These are phyloP conservation scores for Ooceraea biroi DNA, from an alignment of 1,140 invertebrate species.

Conservation along the genomic window DNA sequence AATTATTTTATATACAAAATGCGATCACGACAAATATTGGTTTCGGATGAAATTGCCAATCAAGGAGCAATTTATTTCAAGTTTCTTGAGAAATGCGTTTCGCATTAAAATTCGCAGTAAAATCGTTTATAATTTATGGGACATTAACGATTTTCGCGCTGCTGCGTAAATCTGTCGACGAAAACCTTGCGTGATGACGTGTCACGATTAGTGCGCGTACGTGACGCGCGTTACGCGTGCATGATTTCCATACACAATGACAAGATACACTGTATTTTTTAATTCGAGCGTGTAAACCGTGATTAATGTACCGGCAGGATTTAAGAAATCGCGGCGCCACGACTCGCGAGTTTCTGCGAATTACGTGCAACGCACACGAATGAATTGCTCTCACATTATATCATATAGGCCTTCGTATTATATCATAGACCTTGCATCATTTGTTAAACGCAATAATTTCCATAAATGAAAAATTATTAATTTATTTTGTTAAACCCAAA, in stretches of 20 bases:
- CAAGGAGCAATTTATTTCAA: not conserved
- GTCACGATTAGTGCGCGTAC: not conserved
- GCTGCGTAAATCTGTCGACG: constrained; percentile 6
- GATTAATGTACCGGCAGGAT: constrained; percentile 19
- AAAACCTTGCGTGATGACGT: constrained; percentile 19
- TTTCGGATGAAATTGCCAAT: not conserved
- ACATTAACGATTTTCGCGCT: not conserved
- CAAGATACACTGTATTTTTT: constrained; percentile 44
- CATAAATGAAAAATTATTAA: too few species aligned
- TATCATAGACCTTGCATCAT: not conserved
- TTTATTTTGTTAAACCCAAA: too few species aligned
- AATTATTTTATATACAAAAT: constrained; percentile 1
- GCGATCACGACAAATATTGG: not conserved
- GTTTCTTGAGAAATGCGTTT: not conserved
- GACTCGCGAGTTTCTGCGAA: constrained; percentile 3
- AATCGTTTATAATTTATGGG: not conserved
- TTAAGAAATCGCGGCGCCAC: constrained; percentile 2
- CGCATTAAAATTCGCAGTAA: not conserved
- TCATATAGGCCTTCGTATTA: not conserved
- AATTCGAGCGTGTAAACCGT: constrained; percentile 30
- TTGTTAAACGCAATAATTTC: not conserved
- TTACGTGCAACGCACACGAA: not conserved
- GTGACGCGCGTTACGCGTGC: not conserved
- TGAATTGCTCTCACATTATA: constrained; percentile 2
- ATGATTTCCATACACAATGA: constrained; percentile 28